Base-by-base conservation (phyloP, 1,140 invertebrate species). In the Macrocentrus cingulum region DNA sequence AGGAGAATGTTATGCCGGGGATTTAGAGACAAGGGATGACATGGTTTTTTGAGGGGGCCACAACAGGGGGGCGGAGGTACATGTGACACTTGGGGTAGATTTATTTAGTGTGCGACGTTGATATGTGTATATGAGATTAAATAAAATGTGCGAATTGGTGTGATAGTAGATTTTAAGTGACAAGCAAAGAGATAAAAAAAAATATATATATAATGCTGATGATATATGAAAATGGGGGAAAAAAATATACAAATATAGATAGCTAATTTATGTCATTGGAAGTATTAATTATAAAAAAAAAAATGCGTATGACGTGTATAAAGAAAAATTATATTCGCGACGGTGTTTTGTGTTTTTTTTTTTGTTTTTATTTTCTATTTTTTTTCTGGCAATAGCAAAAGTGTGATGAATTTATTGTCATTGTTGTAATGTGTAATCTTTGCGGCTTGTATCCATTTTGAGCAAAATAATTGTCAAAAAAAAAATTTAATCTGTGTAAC, bases 111-210 rank as follows among this genome's bases (percentile, higher is more conserved):
- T 20, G 29, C 13, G n/a, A 19, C 42, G 29, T 50, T 9, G 29
- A 50, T 61, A 57, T 53, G 4, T 61, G 25, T 50, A 37, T 58
- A 54, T 46, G 45, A 66, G 64, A 63, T 59, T 29, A 6, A 36
- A 15, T 20, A 66, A 59, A 73, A 70, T 77, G 76, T 79, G 77
- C 75, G 76, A 76, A 79, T 79, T 46, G 77, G 77, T 79, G 77
- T 79, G 77, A 79, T 79, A 79, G 72, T 78, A 79, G 74, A 56
- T 67, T 69, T 79, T n/a, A n/a, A n/a, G n/a, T n/a, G n/a, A n/a
- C n/a, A 79, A 76, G 75, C 44, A 29, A 49, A 49, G 16, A 18
- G 23, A 15, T 22, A 41, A 41, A 11, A 41, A 41, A 41, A 7
- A 41, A 61, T 66, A 44, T 45, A 48, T 73, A 72, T 66, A 60